phyloP scores from a whole-genome alignment of 2,113 vertebrate genomes.

The Dermatemys mawii region DNA sequence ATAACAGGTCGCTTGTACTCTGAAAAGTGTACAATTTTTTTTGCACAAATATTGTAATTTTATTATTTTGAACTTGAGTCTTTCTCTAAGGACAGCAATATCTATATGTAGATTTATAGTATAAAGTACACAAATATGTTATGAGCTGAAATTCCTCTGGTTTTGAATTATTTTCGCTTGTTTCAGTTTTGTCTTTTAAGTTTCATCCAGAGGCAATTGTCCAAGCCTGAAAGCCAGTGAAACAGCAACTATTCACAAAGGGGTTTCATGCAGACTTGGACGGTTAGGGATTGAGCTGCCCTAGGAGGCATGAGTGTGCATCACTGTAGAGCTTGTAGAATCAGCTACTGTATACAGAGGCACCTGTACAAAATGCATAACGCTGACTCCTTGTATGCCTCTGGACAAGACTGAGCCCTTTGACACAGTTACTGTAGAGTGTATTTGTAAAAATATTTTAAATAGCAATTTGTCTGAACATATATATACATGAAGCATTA shows the following conservation, averaged over 20 bases:
- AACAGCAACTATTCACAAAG: not conserved
- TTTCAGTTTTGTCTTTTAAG: not conserved
- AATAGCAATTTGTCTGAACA: conserved; percentile 47
- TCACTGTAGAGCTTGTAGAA: not conserved
- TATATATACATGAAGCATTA: not conserved
- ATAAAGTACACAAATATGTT: conserved; percentile 5
- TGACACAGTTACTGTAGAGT: conserved; percentile 72
- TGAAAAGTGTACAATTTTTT: conserved; percentile 33
- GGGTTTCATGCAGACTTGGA: rapidly evolving
- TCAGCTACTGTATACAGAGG: not conserved
- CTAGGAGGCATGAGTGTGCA: not conserved
- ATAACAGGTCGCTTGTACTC: conserved; percentile 62
- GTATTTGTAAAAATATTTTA: conserved; percentile 60
- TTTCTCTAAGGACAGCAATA: conserved; percentile 48
- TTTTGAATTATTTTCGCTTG: not conserved
- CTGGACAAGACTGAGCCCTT: conserved; percentile 63
- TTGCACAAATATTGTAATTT: conserved; percentile 65
- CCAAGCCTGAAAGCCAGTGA: rapidly evolving
- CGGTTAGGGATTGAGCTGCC: not conserved
- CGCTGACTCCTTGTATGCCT: conserved; percentile 36
- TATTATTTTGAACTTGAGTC: conserved; percentile 57
- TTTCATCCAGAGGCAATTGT: not conserved
- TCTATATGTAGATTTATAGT: conserved; percentile 41
- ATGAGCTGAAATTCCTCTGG: conserved; percentile 20
- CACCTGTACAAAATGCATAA: not conserved